phyloP scores from a whole-genome alignment of 2,797 vertebrate genomes.

The Phylloscopus collybita region DNA sequence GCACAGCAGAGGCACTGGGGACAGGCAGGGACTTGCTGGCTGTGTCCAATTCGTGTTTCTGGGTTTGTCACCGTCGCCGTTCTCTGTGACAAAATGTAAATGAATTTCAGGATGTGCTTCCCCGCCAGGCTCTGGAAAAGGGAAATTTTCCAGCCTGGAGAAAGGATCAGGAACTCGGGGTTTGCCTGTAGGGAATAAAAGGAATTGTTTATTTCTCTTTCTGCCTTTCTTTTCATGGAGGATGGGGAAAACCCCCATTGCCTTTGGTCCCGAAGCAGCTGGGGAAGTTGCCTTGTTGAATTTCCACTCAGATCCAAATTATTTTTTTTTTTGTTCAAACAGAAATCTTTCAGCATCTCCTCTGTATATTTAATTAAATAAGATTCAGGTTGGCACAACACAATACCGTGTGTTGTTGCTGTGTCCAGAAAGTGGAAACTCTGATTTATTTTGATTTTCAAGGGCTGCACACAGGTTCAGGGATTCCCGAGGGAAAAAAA shows the following conservation, averaged over 20 bases:
- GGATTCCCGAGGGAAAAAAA: background rate
- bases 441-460: background rate
- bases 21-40: background rate
- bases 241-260: background rate
- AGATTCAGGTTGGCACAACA: background rate
- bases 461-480: background rate
- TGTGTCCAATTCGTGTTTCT: accelerated
- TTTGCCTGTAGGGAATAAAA: background rate
- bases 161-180: background rate
- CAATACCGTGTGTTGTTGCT: background rate
- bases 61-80: background rate
- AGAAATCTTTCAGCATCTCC: background rate
- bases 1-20: background rate
- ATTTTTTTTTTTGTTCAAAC: background rate
- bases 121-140: background rate
- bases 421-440: background rate
- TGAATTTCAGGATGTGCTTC: background rate
- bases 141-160: background rate
- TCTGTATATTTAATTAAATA: background rate
- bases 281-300: background rate
- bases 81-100: background rate
- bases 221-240: background rate
- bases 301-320: background rate
- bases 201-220: background rate
- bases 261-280: background rate